phyloP scores from a whole-genome alignment of 2,113 vertebrate species.

The Willisornis vidua region DNA sequence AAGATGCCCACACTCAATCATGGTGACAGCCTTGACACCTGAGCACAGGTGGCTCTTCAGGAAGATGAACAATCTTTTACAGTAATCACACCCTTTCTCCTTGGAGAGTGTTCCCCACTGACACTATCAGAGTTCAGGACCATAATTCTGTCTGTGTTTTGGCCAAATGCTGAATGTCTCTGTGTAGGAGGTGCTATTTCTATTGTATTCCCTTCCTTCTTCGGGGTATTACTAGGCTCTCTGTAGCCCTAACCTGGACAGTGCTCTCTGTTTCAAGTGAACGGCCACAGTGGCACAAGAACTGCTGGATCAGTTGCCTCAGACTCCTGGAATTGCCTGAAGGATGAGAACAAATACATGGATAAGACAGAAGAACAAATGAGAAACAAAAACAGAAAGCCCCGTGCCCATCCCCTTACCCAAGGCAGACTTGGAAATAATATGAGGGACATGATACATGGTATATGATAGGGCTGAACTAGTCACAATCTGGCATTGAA shows the following conservation, averaged over 20 bases:
- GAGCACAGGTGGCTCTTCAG: background rate
- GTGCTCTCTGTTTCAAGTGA: background rate
- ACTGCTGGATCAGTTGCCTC: conserved; percentile 52
- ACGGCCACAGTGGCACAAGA: conserved; percentile 36
- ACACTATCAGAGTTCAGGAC: background rate
- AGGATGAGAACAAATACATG: background rate
- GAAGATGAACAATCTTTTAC: background rate
- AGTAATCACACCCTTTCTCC: background rate
- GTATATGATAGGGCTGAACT: background rate
- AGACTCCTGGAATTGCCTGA: conserved; percentile 28
- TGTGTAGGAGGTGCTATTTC: background rate
- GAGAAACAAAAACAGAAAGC: background rate
- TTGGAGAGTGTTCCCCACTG: background rate
- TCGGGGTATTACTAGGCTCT: background rate
- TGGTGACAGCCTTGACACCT: background rate
- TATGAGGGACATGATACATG: background rate
- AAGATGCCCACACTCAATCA: background rate
- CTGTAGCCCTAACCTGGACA: conserved; percentile 42
- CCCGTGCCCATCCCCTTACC: background rate
- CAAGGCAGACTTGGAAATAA: background rate
- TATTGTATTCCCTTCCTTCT: background rate
- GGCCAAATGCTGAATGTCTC: background rate
- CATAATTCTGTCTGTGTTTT: background rate
- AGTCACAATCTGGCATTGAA: background rate
- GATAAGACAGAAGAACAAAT: background rate